phyloP scores from a whole-genome alignment of 2,888 invertebrate species.

The Dromius quadrimaculatus region DNA sequence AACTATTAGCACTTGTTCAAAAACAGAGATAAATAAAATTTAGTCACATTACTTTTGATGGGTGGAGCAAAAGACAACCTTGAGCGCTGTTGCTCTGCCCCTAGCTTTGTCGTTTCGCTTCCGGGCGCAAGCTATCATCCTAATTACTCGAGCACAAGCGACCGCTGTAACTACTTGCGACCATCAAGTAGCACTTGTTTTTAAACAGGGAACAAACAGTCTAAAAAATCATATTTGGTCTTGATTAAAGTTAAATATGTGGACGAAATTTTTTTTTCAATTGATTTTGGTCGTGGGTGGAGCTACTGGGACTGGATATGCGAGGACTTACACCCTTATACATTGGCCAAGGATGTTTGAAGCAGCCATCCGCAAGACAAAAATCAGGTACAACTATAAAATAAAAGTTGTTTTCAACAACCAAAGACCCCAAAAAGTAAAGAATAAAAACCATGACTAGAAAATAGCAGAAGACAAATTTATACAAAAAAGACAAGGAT shows the following conservation, averaged over 20 bases:
- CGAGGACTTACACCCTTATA: constrained; percentile 27
- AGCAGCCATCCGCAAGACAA: constrained; percentile 2
- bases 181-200: no score
- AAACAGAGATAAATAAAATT: no score
- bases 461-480: neutral
- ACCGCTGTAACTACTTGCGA: neutral
- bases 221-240: neutral
- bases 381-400: constrained; percentile 24
- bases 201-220: neutral
- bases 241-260: no score
- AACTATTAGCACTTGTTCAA: no score
- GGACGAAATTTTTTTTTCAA: no score
- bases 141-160: neutral
- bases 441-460: neutral
- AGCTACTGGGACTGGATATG: constrained; percentile 9
- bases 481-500: neutral
- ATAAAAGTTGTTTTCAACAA: no score
- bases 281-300: neutral
- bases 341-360: constrained; percentile 16
- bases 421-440: no score
- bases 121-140: constrained; percentile 4
- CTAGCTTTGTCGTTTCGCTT: no score
- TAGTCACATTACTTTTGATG: no score
- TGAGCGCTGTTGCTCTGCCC: no score
- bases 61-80: no score